Conservation (phyloP, 1,140 invertebrate species). For the Papilio dardanus region DNA sequence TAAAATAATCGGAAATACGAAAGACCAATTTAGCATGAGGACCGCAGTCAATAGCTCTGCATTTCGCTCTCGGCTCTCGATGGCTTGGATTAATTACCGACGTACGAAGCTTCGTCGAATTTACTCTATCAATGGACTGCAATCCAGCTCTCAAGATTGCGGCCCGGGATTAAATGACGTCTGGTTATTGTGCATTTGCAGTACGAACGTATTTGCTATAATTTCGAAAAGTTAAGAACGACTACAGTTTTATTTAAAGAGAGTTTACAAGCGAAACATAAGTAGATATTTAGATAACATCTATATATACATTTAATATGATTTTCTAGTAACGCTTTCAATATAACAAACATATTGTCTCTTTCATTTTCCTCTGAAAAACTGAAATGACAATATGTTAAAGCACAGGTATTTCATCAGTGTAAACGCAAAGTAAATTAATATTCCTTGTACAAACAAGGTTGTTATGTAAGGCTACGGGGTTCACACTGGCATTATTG, state of each 20-base stretch:
- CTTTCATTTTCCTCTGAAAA: neutral
- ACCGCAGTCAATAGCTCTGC: conserved; percentile 5
- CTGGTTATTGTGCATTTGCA: conserved; percentile 1
- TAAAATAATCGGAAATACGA: too few species aligned
- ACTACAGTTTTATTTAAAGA: too few species aligned
- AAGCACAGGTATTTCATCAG: neutral
- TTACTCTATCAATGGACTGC: neutral
- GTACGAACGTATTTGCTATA: neutral
- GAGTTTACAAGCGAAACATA: too few species aligned
- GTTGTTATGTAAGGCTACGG: neutral
- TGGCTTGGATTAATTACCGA: neutral
- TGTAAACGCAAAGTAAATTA: neutral
- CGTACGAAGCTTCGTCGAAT: conserved; percentile 4
- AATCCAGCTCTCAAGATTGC: neutral
- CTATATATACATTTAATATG: too few species aligned
- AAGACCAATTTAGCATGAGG: too few species aligned
- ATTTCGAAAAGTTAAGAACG: too few species aligned
- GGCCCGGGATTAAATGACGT: conserved; percentile 1
- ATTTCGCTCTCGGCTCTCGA: neutral
- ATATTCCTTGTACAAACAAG: neutral
- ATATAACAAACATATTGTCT: too few species aligned
- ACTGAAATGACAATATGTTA: neutral
- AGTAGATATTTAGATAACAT: too few species aligned
- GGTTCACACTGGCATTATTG: neutral
- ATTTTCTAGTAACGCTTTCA: too few species aligned